Conservation (phyloP, 1,140 invertebrate genomes). For the Drosophila nigrodunni region DNA sequence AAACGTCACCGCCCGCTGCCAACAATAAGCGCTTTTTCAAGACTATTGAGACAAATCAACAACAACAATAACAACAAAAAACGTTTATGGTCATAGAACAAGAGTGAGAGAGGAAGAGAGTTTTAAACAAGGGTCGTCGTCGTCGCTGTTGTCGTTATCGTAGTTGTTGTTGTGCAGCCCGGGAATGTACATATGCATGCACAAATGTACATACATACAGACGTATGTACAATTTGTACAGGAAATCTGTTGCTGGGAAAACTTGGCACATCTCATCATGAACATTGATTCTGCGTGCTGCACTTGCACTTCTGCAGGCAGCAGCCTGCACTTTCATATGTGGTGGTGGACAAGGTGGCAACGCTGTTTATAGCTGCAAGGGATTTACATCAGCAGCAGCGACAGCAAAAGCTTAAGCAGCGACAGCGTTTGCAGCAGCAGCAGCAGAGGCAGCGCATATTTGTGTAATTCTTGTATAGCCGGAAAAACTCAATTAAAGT, state of each 20-base stretch:
- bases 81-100: slow-evolving; percentile 6
- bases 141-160: slow-evolving; percentile 35
- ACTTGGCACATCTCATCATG: slow-evolving; percentile 48
- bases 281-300: slow-evolving; percentile 74
- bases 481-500: slow-evolving; percentile 80
- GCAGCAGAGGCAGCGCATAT: slow-evolving; percentile 24
- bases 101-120: slow-evolving; percentile 26
- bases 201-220: slow-evolving; percentile 20
- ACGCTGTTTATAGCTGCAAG: slow-evolving; percentile 16
- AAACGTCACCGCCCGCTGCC: slow-evolving; percentile 21
- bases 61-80: slow-evolving; percentile 38
- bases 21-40: slow-evolving; percentile 29
- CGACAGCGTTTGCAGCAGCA: slow-evolving; percentile 1
- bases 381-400: slow-evolving; percentile 9
- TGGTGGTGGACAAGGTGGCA: slow-evolving; percentile 26
- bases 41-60: slow-evolving; percentile 43
- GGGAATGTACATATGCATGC: slow-evolving; percentile 50
- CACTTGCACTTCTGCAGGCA: slow-evolving; percentile 52
- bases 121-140: slow-evolving; percentile 42
- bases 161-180: slow-evolving; percentile 64
- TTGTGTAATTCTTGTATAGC: slow-evolving; percentile 56
- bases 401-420: neutral
- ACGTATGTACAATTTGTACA: slow-evolving; percentile 55
- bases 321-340: slow-evolving; percentile 19
- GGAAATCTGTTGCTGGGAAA: slow-evolving; percentile 77